Percentiles rank a stretch among this genome's conserved stretches.
Evolutionary conservation across 2,113 vertebrate species (phyloP).

Genomic region (Phoenicopterus ruber): DNA sequence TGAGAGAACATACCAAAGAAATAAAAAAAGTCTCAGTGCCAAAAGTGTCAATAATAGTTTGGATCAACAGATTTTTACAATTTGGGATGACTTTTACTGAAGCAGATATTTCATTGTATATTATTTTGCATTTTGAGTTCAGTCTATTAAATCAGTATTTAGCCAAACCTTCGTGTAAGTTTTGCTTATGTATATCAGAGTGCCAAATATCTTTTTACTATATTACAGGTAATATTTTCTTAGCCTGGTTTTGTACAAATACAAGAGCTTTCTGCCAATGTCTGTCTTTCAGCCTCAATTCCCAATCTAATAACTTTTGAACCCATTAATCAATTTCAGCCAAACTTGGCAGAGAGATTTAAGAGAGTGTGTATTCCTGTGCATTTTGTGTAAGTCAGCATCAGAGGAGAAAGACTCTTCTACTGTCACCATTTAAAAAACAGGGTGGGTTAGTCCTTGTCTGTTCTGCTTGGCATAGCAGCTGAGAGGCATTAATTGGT

Average conservation of each 20-base stretch:
- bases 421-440: background rate
- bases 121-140: background rate
- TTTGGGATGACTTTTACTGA: background rate
- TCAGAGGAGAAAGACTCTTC: background rate
- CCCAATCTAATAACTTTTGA: background rate
- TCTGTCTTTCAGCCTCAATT: background rate
- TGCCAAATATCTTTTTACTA: background rate
- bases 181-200: background rate
- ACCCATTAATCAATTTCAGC: background rate
- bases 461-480: background rate
- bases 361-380: background rate
- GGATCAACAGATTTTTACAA: background rate
- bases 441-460: background rate
- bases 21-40: background rate
- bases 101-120: background rate
- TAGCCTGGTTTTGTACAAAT: background rate
- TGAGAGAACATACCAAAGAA: background rate
- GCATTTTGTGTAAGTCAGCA: background rate
- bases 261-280: background rate
- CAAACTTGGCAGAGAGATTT: background rate
- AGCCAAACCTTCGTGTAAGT: background rate
- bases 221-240: background rate
- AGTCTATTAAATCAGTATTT: background rate
- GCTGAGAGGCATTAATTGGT: background rate
- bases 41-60: background rate